phyloP scores from a whole-genome alignment of 2,797 vertebrate genomes.

The Chloroceryle amazona region DNA sequence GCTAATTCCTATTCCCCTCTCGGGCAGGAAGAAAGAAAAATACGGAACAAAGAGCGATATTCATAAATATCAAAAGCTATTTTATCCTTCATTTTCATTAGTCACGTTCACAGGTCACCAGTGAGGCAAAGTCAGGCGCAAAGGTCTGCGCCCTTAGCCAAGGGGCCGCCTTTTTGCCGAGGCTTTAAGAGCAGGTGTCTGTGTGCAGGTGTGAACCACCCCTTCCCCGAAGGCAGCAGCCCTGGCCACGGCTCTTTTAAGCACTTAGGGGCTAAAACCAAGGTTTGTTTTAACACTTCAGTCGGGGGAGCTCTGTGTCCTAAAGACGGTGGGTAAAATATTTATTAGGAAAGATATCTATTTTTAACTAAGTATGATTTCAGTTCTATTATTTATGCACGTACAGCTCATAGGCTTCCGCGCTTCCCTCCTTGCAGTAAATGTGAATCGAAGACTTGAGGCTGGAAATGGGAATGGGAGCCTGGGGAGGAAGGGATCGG shows the following conservation, averaged over 20 bases:
- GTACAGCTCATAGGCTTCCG: conserved; percentile 13
- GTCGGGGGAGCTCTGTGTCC: conserved; percentile 31
- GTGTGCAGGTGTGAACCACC: accelerated
- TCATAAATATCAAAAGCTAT: background rate
- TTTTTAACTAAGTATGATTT: conserved; percentile 79
- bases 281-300: conserved; percentile 31
- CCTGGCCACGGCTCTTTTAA: background rate
- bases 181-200: background rate
- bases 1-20: conserved; percentile 18
- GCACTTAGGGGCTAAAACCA: background rate
- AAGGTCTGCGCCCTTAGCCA: background rate
- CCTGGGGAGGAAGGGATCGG: background rate
- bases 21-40: background rate
- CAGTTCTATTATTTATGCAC: conserved; percentile 79
- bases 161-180: accelerated
- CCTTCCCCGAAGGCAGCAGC: background rate
- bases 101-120: conserved; percentile 8
- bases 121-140: background rate
- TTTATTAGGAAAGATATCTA: conserved; percentile 78
- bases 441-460: background rate
- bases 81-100: conserved; percentile 7
- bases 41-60: background rate
- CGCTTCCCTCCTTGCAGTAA: background rate
- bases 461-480: background rate
- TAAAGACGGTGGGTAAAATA: conserved; percentile 80